Conservation (phyloP, 2,888 invertebrate genomes). For the Panzeria rudis region DNA sequence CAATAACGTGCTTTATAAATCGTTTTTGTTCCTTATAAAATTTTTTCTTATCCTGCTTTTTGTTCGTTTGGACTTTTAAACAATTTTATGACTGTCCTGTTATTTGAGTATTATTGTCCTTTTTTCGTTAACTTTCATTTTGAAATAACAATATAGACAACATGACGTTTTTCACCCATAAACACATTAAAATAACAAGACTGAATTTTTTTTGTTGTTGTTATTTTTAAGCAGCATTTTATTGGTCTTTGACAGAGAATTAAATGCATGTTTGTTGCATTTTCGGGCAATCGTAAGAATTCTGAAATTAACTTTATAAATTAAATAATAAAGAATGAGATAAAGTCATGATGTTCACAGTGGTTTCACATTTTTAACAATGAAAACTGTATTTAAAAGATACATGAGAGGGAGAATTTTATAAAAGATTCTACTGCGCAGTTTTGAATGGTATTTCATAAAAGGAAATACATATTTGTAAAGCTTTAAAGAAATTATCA, state of each 20-base stretch:
- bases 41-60: not conserved
- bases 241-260: conserved; percentile 68
- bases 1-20: not conserved
- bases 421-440: too few species aligned
- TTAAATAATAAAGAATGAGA: not conserved
- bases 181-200: conserved; percentile 78
- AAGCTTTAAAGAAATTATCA: too few species aligned
- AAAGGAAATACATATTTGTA: too few species aligned
- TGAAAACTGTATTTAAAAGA: too few species aligned
- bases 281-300: conserved; percentile 25
- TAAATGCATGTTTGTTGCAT: conserved; percentile 30
- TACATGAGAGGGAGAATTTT: too few species aligned
- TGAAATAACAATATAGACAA: conserved; percentile 65
- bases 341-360: not conserved
- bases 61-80: conserved; percentile 67
- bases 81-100: conserved; percentile 76
- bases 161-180: conserved; percentile 72
- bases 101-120: conserved; percentile 31
- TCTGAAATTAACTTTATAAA: conserved; percentile 49
- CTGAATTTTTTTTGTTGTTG: conserved; percentile 24
- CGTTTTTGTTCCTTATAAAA: not conserved
- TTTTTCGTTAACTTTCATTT: conserved; percentile 30
- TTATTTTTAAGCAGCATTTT: conserved; percentile 34
- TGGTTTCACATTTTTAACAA: not conserved
- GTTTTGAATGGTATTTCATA: too few species aligned